Evolutionary conservation across 2,888 invertebrate genomes (phyloP).

Genomic region (Petrolisthes cinctipes): DNA sequence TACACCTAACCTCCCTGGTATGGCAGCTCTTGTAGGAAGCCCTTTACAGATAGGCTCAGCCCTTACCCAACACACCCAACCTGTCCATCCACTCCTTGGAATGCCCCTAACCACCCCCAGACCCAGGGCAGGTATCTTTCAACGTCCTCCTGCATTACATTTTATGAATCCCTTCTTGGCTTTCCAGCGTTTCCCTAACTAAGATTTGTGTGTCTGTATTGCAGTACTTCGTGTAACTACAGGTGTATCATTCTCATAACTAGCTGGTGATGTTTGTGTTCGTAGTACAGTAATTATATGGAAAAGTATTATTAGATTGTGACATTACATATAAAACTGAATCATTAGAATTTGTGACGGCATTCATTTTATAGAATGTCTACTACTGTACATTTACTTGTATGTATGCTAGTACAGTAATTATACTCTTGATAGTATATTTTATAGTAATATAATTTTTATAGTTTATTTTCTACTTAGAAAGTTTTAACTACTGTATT

Average conservation of each 20-base stretch:
- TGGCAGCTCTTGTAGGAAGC: constrained; percentile 9
- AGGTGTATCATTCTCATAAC: not conserved
- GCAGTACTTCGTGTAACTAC: not conserved
- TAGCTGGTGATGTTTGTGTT: too few species aligned
- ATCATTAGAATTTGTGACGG: too few species aligned
- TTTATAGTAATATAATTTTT: too few species aligned
- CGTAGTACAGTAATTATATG: too few species aligned
- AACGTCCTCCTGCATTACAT: not conserved
- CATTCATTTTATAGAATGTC: too few species aligned
- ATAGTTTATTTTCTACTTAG: too few species aligned
- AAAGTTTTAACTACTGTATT: too few species aligned
- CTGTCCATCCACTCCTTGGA: constrained; percentile 19
- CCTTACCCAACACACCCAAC: not conserved
- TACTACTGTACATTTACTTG: too few species aligned
- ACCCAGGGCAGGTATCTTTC: not conserved
- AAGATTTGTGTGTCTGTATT: not conserved
- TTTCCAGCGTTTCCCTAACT: not conserved
- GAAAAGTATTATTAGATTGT: too few species aligned
- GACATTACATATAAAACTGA: too few species aligned
- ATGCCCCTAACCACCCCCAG: constrained; percentile 14
- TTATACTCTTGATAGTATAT: too few species aligned
- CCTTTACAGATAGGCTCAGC: constrained; percentile 11
- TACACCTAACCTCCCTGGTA: not conserved
- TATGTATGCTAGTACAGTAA: too few species aligned
- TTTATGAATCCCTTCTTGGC: not conserved